Evolutionary conservation across 1,140 invertebrate genomes (phyloP), one percentile per base, ranked within the genome.

Genomic region (Leptinotarsa lineolata): DNA sequence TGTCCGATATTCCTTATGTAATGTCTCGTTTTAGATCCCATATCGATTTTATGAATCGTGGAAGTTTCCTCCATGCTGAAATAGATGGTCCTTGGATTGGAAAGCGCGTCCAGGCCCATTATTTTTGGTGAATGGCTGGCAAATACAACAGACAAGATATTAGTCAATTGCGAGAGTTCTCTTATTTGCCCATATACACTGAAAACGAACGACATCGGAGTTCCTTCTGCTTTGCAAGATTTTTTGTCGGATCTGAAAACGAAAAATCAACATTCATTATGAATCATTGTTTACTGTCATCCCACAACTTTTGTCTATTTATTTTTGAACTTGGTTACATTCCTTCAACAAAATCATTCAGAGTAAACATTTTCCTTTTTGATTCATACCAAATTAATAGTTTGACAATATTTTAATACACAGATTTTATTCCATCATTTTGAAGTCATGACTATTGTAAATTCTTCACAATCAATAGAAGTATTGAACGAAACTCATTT

Each of bases 151-250:
- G 79, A 77, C 1, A 86, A 76, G 18, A 81, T 80, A 6, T 85
- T 83, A 4, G 74, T 73, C 8, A 77, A 74, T 22, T 80, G 81
- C 11, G 81, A 83, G 1, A 90, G 78, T n/a, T 85, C 83, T 3
- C 87, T 82, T n/a, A 90, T 86, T 64, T 88, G 83, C 75, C 87
- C 85, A 13, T 85, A 83, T 1, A 84, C 83, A 45, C 84, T 81
- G 74, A 87, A 90, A 8, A 90, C 76, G 0, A 90, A 74, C 0
- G 85, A 81, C 79, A 86, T 82, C 2, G 85, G 82, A 1, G 84
- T 81, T 75, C 88, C 88, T 8, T 85, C 78, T 15, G 90, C 91
- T 85, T 94, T 94, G 84, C 93, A 94, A 16, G 90, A 90, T 24
- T 86, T 87, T 21, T 88, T 88, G 82, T 97, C 91, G 0, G 85